A percentile compares a stretch with the other conserved stretches of the same genome.
These are phyloP conservation scores for Drosophila formosana DNA, from an alignment of 2,888 invertebrate species.

Conservation along the genomic window DNA sequence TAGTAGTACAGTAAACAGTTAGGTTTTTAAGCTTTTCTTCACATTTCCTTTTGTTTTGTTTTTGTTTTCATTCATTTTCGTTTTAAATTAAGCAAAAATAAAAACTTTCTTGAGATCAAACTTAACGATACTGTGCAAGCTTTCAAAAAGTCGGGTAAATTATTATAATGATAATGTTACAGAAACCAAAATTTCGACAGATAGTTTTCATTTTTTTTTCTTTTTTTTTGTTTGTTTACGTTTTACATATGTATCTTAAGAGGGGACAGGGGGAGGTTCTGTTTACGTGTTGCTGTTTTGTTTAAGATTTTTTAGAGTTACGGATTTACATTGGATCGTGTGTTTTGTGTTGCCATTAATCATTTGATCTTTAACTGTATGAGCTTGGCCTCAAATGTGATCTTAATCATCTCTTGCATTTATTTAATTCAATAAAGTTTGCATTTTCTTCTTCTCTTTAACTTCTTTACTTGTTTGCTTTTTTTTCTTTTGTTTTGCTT, in stretches of 20 bases:
- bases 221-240: conserved; percentile 33
- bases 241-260: conserved; percentile 25
- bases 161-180: conserved; percentile 38
- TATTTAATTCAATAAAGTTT: conserved; percentile 66
- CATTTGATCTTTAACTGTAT: conserved; percentile 38
- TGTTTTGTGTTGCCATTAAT: conserved; percentile 29
- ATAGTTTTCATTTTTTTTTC: conserved; percentile 14
- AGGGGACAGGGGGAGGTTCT: neutral
- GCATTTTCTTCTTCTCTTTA: conserved; percentile 37
- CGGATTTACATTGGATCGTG: conserved; percentile 53
- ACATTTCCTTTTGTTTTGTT: conserved; percentile 32
- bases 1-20: conserved; percentile 77
- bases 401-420: conserved; percentile 36
- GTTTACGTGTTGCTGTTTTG: conserved; percentile 32
- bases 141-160: conserved; percentile 60
- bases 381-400: conserved; percentile 43
- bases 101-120: conserved; percentile 80
- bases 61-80: conserved; percentile 44
- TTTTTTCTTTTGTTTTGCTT: conserved; percentile 38
- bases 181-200: conserved; percentile 44
- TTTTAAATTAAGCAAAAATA: conserved; percentile 75
- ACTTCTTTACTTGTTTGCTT: conserved; percentile 26
- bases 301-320: conserved; percentile 17
- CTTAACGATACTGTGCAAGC: conserved; percentile 78
- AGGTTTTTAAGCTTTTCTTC: conserved; percentile 51